Base-by-base conservation (phyloP, 2,113 vertebrate genomes). In the Plestiodon gilberti region DNA sequence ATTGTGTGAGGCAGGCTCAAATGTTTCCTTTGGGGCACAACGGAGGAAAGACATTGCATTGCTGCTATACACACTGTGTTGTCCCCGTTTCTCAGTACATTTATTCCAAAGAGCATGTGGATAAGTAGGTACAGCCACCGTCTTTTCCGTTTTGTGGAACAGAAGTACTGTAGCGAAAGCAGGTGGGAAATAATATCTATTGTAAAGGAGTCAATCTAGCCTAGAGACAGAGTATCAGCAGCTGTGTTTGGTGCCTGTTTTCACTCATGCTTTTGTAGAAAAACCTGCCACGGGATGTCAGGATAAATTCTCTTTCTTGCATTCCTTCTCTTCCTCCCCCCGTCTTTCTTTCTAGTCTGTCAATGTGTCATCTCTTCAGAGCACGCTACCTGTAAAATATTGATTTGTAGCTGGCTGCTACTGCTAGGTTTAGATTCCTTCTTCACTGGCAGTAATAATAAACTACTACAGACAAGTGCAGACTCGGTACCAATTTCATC, bases 381-480 rank as follows among this genome's bases (percentile, higher is more conserved):
- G 96, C 95, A 96, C 93, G 94, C 96, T 96, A 96, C 96, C 96
- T 97, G 96, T 96, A 97, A 97, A 97, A 97, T 97, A 97, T 96
- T 97, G 96, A 97, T 97, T 97, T 96, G 93, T 95, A 95, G 96
- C 96, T 96, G 96, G 94, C 95, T 97, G 95, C 94, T 95, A 95
- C 94, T 96, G 96, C 96, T 96, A 96, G 92, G 95, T 95, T 97
- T 96, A 94, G 94, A 96, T 96, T 96, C 96, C 95, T 94, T 95
- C 93, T 96, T 95, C 93, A 93, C 94, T 93, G 95, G 94, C 96
- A 96, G 96, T 92, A 93, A 90, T 95, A 96, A 97, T 96, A 97
- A 96, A 96, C 96, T 89, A 90, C 94, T 95, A 82, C 93, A 96
- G 96, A 95, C 96, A 94, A 81, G 94, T 35, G 92, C 94, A 93